Percentiles rank a stretch among this genome's conserved stretches.
Conservation (phyloP, 2,888 invertebrate species). For the Ophion slaviceki region DNA sequence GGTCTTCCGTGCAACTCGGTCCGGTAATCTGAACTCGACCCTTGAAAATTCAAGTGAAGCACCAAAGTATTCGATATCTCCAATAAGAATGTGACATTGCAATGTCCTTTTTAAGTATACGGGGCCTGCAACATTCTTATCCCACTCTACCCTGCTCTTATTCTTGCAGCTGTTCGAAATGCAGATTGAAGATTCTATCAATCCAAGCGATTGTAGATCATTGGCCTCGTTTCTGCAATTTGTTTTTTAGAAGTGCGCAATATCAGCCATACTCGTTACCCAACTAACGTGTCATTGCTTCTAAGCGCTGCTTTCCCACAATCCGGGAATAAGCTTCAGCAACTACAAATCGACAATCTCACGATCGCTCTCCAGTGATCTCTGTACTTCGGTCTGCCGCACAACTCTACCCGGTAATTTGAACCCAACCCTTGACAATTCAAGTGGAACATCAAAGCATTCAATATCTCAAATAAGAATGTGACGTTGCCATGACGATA, state of each 20-base stretch:
- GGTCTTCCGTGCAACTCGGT: not conserved
- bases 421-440: not conserved
- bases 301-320: not conserved
- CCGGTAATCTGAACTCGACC: not conserved
- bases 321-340: not conserved
- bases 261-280: no score
- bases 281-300: not conserved
- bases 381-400: not conserved
- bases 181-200: no score
- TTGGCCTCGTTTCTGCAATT: no score
- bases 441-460: not conserved
- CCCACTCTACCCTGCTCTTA: not conserved
- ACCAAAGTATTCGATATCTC: not conserved
- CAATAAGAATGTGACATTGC: not conserved
- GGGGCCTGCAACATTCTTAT: not conserved
- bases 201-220: no score
- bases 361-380: constrained; percentile 17
- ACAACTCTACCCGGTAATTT: not conserved
- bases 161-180: no score
- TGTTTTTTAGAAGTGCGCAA: no score
- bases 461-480: not conserved
- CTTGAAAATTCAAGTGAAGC: not conserved
- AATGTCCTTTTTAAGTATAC: not conserved
- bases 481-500: not conserved
- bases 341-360: not conserved